Evolutionary conservation across 23 tunicate genomes (phyloP).

Genomic region (Phallusia fumigata): DNA sequence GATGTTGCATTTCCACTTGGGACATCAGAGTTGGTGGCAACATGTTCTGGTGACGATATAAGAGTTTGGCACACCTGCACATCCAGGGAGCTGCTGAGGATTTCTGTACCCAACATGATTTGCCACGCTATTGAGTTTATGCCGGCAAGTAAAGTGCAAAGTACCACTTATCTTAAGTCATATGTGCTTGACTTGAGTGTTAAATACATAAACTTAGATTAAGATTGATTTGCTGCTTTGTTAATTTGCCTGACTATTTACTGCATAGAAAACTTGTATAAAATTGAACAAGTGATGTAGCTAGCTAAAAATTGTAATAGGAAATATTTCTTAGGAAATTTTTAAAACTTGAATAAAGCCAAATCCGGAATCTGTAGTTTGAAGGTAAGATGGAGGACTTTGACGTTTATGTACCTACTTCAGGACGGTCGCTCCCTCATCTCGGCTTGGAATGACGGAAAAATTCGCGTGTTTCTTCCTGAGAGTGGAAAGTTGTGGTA

Average conservation of each 20-base stretch:
- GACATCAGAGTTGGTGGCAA: conserved; percentile 71
- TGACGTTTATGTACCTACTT: neutral
- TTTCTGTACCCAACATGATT: conserved; percentile 87
- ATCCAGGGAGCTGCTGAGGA: conserved; percentile 80
- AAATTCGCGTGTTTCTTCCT: conserved; percentile 83
- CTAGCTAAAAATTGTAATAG: too few species aligned
- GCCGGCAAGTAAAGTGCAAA: conserved; percentile 40
- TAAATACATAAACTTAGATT: too few species aligned
- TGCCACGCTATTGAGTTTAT: conserved; percentile 89
- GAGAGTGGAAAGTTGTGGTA: conserved; percentile 77
- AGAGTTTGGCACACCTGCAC: conserved; percentile 88
- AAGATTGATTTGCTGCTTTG: too few species aligned
- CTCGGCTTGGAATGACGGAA: conserved; percentile 98
- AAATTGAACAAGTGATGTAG: too few species aligned
- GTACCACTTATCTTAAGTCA: too few species aligned
- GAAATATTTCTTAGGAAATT: too few species aligned
- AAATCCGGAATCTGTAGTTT: too few species aligned
- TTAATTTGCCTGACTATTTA: too few species aligned
- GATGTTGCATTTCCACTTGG: conserved; percentile 89
- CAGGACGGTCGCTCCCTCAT: conserved; percentile 81
- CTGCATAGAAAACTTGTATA: too few species aligned
- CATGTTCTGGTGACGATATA: conserved; percentile 81
- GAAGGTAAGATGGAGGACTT: too few species aligned
- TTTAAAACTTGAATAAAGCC: too few species aligned
- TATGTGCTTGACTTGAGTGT: too few species aligned